phyloP scores from a whole-genome alignment of 2,113 vertebrate species.

The Tachycineta bicolor region DNA sequence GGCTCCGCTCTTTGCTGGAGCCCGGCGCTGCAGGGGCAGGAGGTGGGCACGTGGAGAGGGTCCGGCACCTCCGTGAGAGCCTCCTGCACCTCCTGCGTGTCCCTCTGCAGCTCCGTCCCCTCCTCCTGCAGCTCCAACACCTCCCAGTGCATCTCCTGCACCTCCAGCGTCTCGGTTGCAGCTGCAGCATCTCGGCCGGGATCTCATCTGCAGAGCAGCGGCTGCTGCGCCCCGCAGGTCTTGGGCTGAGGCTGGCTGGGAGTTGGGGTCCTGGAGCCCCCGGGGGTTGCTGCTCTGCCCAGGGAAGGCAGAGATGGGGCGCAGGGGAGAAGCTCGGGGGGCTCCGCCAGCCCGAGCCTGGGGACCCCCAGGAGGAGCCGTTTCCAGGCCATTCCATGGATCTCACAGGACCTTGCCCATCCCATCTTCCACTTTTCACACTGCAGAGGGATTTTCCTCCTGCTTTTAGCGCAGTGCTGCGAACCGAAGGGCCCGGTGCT shows the following conservation, averaged over 20 bases:
- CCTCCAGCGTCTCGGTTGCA: neutral
- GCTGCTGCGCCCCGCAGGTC: neutral
- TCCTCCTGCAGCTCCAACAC: neutral
- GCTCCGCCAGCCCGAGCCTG: neutral
- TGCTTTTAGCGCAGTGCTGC: neutral
- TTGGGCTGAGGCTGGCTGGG: neutral
- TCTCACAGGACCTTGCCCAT: neutral
- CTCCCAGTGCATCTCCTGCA: neutral
- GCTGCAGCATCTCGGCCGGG: neutral
- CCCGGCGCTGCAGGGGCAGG: neutral
- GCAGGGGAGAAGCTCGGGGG: neutral
- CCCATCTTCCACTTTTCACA: neutral
- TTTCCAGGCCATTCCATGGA: rapidly evolving
- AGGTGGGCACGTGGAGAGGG: rapidly evolving
- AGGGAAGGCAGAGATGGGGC: neutral
- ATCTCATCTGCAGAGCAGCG: neutral
- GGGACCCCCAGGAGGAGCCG: neutral
- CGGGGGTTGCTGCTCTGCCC: neutral
- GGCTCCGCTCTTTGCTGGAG: neutral
- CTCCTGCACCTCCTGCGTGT: neutral
- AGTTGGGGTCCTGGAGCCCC: neutral
- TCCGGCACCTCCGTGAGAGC: rapidly evolving
- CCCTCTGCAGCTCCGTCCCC: neutral
- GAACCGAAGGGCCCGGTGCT: neutral
- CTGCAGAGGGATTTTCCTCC: neutral